Evolutionary conservation across 2,888 invertebrate species (phyloP).

Genomic region (Xestia xanthographa): DNA sequence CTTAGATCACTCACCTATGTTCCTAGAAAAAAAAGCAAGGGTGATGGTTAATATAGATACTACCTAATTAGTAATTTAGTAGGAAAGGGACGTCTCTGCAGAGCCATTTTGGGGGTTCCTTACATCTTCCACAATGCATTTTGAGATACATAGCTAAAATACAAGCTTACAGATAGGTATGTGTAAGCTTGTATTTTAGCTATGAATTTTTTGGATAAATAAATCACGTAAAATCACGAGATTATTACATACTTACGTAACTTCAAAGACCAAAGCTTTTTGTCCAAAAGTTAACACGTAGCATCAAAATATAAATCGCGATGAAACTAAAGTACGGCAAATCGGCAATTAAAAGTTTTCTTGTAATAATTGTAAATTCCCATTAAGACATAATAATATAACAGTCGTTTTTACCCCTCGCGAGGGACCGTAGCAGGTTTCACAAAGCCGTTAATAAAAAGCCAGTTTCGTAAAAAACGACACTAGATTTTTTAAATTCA

Average conservation of each 20-base stretch:
- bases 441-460: constrained; percentile 67
- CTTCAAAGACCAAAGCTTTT: neutral
- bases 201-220: too few species aligned
- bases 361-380: constrained; percentile 21
- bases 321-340: constrained; percentile 4
- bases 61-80: too few species aligned
- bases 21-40: too few species aligned
- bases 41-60: too few species aligned
- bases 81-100: too few species aligned
- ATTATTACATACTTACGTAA: neutral
- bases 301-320: neutral
- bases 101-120: too few species aligned
- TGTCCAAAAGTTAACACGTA: neutral
- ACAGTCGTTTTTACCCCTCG: constrained; percentile 39
- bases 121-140: too few species aligned
- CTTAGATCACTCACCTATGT: too few species aligned
- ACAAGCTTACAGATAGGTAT: too few species aligned
- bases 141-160: too few species aligned
- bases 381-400: constrained; percentile 39
- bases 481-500: constrained; percentile 74
- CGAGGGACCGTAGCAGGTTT: constrained; percentile 59
- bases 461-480: constrained; percentile 63
- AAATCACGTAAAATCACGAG: too few species aligned
- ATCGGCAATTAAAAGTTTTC: constrained; percentile 9
- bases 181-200: too few species aligned